Evolutionary conservation across 2,797 vertebrate genomes (phyloP).

Genomic region (Todus mexicanus): DNA sequence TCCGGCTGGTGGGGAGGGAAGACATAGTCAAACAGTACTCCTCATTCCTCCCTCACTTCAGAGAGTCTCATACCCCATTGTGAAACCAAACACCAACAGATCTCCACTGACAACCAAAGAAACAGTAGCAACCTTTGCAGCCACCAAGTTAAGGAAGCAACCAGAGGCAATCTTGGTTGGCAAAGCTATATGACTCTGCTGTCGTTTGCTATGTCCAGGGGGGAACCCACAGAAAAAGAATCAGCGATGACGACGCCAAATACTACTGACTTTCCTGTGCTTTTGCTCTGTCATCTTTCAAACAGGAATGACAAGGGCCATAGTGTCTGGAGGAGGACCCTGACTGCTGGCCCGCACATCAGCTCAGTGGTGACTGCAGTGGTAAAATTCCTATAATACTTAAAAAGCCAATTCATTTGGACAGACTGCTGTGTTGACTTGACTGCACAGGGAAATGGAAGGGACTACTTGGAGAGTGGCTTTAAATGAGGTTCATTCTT

Average conservation of each 20-base stretch:
- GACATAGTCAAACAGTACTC: not conserved
- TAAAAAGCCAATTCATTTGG: constrained; percentile 17
- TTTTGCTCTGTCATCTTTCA: not conserved
- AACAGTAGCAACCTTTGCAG: not conserved
- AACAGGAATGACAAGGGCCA: not conserved
- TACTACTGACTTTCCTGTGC: not conserved
- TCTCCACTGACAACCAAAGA: not conserved
- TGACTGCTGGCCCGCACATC: not conserved
- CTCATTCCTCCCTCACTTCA: not conserved
- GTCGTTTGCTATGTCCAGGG: not conserved
- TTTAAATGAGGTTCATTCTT: constrained; percentile 38
- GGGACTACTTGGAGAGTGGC: not conserved
- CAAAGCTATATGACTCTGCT: not conserved
- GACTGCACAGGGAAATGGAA: constrained; percentile 14
- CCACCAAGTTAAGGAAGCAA: not conserved
- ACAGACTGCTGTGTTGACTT: constrained; percentile 3
- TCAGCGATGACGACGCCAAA: not conserved
- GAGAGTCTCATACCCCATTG: not conserved
- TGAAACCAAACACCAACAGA: not conserved
- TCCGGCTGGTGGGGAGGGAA: not conserved
- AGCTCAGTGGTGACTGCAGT: rapidly evolving
- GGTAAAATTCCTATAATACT: not conserved
- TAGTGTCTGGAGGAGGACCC: too few relatives aligned
- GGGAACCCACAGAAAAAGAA: not conserved
- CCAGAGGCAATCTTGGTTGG: not conserved